These are phyloP conservation scores for Scolopax mira DNA, from an alignment of 2,113 vertebrate species.

Conservation along the genomic window DNA sequence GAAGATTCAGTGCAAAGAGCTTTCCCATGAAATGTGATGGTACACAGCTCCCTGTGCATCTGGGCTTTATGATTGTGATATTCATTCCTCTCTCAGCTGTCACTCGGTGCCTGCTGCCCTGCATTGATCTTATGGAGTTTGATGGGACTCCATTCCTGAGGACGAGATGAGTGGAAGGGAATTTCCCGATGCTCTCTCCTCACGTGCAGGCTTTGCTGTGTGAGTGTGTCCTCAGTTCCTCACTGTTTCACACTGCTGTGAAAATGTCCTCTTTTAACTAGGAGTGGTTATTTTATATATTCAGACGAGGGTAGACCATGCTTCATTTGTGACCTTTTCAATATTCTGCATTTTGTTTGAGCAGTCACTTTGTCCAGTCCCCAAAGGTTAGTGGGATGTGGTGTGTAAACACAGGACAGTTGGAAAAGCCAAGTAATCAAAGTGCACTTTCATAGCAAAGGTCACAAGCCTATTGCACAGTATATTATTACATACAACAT, in stretches of 20 bases:
- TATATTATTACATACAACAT: neutral
- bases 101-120: neutral
- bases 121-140: accelerated
- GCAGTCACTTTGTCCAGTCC: neutral
- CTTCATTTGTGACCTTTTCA: neutral
- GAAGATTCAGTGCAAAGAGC: neutral
- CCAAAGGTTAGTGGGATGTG: neutral
- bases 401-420: neutral
- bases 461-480: neutral
- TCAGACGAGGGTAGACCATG: neutral
- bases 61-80: no score
- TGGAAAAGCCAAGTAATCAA: neutral
- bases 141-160: neutral
- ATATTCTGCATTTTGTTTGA: neutral
- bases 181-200: accelerated
- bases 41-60: no score
- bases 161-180: accelerated
- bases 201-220: accelerated
- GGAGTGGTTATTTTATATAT: neutral
- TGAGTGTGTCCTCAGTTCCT: neutral
- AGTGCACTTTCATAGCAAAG: neutral
- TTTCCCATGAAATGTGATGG: accelerated
- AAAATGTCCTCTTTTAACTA: neutral
- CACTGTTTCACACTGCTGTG: accelerated
- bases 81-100: neutral